phyloP scores from a whole-genome alignment of 2,797 vertebrate species.

The Emydoidea blandingii region DNA sequence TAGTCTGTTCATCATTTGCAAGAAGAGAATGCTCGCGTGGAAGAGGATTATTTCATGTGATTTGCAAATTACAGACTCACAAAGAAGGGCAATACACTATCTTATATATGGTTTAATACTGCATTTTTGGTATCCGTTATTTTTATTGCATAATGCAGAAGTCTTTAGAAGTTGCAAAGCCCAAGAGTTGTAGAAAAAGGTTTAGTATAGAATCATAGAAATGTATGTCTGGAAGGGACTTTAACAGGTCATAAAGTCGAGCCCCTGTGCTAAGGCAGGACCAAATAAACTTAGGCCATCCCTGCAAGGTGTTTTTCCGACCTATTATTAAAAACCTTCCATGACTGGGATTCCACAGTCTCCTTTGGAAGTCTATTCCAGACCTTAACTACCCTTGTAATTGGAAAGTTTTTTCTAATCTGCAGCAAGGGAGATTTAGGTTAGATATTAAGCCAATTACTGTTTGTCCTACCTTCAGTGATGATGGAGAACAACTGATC shows the following conservation, averaged over 20 bases:
- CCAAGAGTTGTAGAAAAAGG: neutral
- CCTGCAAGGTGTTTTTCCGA: neutral
- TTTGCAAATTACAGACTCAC: neutral
- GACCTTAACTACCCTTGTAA: neutral
- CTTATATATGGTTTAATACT: neutral
- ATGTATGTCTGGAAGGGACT: neutral
- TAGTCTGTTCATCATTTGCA: neutral
- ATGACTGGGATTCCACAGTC: neutral
- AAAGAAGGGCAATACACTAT: neutral
- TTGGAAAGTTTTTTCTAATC: neutral
- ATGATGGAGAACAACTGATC: neutral
- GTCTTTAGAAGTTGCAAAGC: neutral
- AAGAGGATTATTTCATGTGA: neutral
- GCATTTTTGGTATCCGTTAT: neutral
- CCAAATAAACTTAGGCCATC: neutral
- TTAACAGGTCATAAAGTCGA: neutral
- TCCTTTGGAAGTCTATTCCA: neutral
- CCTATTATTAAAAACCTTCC: neutral
- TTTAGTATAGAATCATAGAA: neutral
- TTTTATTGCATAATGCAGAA: slow-evolving; percentile 3
- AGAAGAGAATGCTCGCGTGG: neutral
- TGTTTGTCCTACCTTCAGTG: neutral
- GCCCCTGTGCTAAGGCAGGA: neutral
- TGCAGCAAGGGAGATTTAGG: neutral
- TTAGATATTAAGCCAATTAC: neutral